Evolutionary conservation across 2,113 vertebrate species (phyloP).

Genomic region (Alaudala cheleensis): DNA sequence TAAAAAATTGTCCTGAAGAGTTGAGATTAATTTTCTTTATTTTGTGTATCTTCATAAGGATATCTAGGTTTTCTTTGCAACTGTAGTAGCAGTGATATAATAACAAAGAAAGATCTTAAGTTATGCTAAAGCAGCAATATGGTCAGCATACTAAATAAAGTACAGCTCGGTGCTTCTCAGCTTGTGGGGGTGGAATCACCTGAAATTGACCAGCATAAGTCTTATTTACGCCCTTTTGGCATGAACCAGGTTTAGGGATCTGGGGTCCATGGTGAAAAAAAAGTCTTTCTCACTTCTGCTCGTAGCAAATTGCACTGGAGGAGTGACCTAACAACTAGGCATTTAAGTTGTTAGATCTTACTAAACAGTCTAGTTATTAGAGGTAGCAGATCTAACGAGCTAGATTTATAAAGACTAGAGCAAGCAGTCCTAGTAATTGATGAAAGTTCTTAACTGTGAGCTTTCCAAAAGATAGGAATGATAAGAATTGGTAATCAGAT

Average conservation of each 20-base stretch:
- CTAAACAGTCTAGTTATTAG: not conserved
- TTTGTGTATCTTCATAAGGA: not conserved
- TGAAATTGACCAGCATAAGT: not conserved
- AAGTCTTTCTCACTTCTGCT: not conserved
- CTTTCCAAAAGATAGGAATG: not conserved
- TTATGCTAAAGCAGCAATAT: not conserved
- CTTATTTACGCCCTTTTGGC: not conserved
- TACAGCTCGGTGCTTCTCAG: not conserved
- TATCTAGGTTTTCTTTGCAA: not conserved
- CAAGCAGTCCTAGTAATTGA: not conserved
- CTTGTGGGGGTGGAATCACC: not conserved
- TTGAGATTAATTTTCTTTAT: not conserved
- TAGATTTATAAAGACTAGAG: not conserved
- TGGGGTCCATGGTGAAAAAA: not conserved
- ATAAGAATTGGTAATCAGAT: not conserved
- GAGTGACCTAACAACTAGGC: not conserved
- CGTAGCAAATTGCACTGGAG: not conserved
- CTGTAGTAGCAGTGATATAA: not conserved
- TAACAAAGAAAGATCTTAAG: not conserved
- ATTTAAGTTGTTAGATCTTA: not conserved
- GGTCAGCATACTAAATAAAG: not conserved
- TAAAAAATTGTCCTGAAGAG: constrained; percentile 8
- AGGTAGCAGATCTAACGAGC: not conserved
- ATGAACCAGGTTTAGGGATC: not conserved
- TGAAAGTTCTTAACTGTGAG: not conserved